Base-by-base conservation (phyloP, 2,797 vertebrate genomes). In the Ctenochaetus hawaiiensis region DNA sequence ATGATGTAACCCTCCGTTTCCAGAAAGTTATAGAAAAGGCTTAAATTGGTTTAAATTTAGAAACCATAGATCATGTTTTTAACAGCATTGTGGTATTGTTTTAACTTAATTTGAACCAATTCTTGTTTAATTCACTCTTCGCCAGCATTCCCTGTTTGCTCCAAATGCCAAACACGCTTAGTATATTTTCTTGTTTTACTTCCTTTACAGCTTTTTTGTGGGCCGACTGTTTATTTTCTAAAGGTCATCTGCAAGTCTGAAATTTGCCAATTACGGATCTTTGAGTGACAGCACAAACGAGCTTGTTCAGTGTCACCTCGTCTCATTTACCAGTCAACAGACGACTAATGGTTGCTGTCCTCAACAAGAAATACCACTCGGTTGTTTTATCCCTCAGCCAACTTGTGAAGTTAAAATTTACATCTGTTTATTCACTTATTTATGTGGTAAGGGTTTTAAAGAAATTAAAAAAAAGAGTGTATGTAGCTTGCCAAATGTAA, bases 1-100 rank as follows among this genome's bases (percentile, higher is more conserved):
- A 30, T 90, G 76, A 91, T 66, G 83, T 86, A 89, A 91, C 72
- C 4, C 0, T 37, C 20, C 1, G 51, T 71, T 79, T 85, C 77
- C 48, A 87, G 72, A 88, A 75, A 65, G 60, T 78, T 63, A 16
- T 0, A 52, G 7, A 8, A 7, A 5, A 18, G 47, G 59, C 9
- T 67, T 37, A 71, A 57, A 71, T 47, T 8, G 48, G 17, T 41
- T 39, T 54, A 11, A 51, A 53, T 59, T 34, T 58, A n/a, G 20
- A 67, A 67, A 59, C 48, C 14, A 43, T 44, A 16, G 3, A 16
- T 39, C 0, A 0, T 5, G 13, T 70, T 23, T 61, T 39, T 14
- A 44, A 26, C 43, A 39, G 22, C 12, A 30, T 1, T 2, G 2
- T 2, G 16, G 6, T 16, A 23, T 6, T 13, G 12, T 26, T 26